Percentiles rank a stretch among this genome's conserved stretches.
phyloP scores from a whole-genome alignment of 2,888 invertebrate genomes.

The Platycnemis pennipes region DNA sequence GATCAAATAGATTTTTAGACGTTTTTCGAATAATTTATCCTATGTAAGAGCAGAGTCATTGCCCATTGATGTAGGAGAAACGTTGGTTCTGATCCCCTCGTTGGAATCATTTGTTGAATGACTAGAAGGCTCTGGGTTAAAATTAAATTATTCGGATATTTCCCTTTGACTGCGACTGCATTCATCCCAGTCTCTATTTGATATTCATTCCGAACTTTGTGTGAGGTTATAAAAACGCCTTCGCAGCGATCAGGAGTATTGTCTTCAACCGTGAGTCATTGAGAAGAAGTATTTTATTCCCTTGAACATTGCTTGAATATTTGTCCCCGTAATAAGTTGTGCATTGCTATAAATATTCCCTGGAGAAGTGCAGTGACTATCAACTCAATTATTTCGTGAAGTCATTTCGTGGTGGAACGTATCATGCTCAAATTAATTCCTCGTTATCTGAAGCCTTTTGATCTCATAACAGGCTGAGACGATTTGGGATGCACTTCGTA shows the following conservation, averaged over 20 bases:
- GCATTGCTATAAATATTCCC: slow-evolving; percentile 8
- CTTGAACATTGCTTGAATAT: not conserved
- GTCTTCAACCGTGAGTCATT: not conserved
- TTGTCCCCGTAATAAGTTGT: not conserved
- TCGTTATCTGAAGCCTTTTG: not conserved
- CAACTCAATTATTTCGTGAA: not conserved
- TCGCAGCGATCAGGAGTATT: not conserved
- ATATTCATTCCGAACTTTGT: not conserved
- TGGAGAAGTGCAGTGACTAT: not conserved
- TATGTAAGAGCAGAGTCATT: too few species aligned
- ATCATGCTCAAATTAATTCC: not conserved
- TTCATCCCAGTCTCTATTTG: not conserved
- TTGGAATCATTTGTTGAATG: too few species aligned
- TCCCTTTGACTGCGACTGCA: not conserved
- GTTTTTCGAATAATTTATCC: too few species aligned
- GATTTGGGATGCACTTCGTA: not conserved
- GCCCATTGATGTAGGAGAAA: too few species aligned
- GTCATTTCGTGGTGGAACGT: not conserved
- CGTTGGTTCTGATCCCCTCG: too few species aligned
- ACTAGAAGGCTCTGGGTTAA: too few species aligned
- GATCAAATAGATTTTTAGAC: too few species aligned
- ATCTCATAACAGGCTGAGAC: not conserved
- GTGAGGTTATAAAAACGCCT: not conserved
- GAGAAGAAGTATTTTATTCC: not conserved
- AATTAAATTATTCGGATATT: too few species aligned